These are phyloP conservation scores for Baronia brevicornis DNA, from an alignment of 2,888 invertebrate genomes.

Conservation along the genomic window DNA sequence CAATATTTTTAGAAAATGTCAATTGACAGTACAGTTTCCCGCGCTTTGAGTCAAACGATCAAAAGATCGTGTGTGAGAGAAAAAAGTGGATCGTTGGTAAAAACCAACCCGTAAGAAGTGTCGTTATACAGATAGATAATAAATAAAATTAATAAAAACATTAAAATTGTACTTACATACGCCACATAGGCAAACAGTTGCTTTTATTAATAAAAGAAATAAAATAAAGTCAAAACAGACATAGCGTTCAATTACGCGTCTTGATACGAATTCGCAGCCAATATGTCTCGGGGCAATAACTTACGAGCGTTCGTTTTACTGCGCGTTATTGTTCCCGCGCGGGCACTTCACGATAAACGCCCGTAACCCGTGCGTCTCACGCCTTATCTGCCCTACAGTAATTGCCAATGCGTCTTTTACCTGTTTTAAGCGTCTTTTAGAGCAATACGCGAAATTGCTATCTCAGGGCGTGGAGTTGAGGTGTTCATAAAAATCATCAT, in stretches of 20 bases:
- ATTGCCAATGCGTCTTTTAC: constrained; percentile 25
- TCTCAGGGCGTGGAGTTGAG: no score
- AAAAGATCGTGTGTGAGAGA: no score
- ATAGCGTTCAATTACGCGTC: constrained; percentile 35
- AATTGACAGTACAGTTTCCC: no score
- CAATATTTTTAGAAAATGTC: no score
- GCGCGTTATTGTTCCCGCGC: constrained; percentile 46
- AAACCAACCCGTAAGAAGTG: no score
- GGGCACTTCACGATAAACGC: constrained; percentile 47
- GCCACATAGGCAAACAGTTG: no score
- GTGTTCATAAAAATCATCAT: no score
- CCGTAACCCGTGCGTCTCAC: constrained; percentile 32
- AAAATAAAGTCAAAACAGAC: constrained; percentile 17
- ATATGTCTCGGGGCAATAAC: constrained; percentile 30
- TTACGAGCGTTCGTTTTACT: constrained; percentile 33
- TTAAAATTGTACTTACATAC: no score
- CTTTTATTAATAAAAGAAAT: constrained; percentile 9
- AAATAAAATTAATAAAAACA: no score
- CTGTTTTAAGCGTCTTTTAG: constrained; percentile 6
- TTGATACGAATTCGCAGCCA: constrained; percentile 30
- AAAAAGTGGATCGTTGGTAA: no score
- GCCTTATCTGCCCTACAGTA: constrained; percentile 20
- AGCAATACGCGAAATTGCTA: background rate
- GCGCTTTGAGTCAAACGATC: no score
- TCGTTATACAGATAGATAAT: no score